Evolutionary conservation across 2,888 invertebrate species (phyloP), one percentile per base, ranked within the genome.

Genomic region (Phania funesta): DNA sequence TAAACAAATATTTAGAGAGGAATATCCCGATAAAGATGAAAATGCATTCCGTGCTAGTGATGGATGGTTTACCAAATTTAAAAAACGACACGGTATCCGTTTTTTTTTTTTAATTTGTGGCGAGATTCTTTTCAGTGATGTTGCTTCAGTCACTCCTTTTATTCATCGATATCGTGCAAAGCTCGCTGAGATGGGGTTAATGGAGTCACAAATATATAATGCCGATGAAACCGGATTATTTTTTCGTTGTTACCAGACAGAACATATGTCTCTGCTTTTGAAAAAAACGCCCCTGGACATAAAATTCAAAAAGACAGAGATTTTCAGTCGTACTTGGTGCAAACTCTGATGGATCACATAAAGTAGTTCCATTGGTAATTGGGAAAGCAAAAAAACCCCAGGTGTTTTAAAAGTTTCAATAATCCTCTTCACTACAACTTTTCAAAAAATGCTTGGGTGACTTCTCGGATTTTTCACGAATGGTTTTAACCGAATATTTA

Each of bases 401-500:
- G 48, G 24, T 50, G 46, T 8, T 46, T 20, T 11, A 46, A 18
- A n/a, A 11, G 18, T 7, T 46, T 20, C 9, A 20, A 46, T 18
- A 46, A 18, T 8, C 46, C 46, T 2, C 67, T 76, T 3, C 67
- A 76, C 29, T 67, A 68, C 48, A 24, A 75, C n/a, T 75, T 65
- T 65, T 44, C 41, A 35, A 60, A 68, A 60, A 52, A 68, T 76
- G 60, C 68, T 41, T 76, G 76, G 50, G 68, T 76, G 68, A 68
- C 68, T 13, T 76, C 68, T 29, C 48, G 38, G 11, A 68, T 68
- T 22, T 78, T 78, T 78, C 32, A 60, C 20, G 32, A 79, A 2
- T 71, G 71, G 65, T 79, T 73, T 73, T 58, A n/a, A 65, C 26
- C n/a, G 22, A 8, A 65, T 73, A 48, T 73, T 79, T 73, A 79